Conservation (phyloP, 2,797 vertebrate genomes). For the Percopsis omiscomaycus region DNA sequence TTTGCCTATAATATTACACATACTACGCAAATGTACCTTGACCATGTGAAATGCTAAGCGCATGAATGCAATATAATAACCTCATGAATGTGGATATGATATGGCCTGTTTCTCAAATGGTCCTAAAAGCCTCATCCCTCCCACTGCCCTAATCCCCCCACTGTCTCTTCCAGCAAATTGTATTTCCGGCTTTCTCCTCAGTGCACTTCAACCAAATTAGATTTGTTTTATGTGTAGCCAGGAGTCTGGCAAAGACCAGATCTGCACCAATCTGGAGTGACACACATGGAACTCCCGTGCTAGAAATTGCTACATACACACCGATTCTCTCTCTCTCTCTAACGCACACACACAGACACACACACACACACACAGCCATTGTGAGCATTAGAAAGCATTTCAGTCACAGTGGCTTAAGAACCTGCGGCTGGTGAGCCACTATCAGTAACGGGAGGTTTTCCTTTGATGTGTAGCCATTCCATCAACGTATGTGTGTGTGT, state of each 20-base stretch:
- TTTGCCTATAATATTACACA: too few species aligned
- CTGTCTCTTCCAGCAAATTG: slow-evolving; percentile 51
- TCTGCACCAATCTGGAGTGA: slow-evolving; percentile 6
- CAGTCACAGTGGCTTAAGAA: slow-evolving; percentile 61
- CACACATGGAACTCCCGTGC: slow-evolving; percentile 4
- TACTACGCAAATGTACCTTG: too few species aligned
- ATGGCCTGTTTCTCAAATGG: not conserved
- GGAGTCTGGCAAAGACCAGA: slow-evolving; percentile 18
- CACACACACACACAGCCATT: slow-evolving; percentile 32
- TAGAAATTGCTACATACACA: too few species aligned
- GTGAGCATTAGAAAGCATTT: slow-evolving; percentile 61
- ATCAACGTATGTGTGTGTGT: slow-evolving; percentile 9
- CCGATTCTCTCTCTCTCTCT: not conserved
- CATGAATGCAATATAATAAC: not conserved
- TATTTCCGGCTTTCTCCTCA: slow-evolving; percentile 57
- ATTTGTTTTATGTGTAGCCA: slow-evolving; percentile 65
- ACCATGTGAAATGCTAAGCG: not conserved
- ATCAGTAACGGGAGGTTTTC: slow-evolving; percentile 38
- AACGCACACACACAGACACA: slow-evolving; percentile 8
- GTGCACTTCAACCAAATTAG: slow-evolving; percentile 59
- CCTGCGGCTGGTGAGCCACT: slow-evolving; percentile 47
- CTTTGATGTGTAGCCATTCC: slow-evolving; percentile 52
- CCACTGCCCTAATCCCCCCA: not conserved
- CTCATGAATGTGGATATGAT: not conserved
- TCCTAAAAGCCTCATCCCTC: not conserved